Conservation (phyloP, 2,113 vertebrate species). For the Ibidorhyncha struthersii region DNA sequence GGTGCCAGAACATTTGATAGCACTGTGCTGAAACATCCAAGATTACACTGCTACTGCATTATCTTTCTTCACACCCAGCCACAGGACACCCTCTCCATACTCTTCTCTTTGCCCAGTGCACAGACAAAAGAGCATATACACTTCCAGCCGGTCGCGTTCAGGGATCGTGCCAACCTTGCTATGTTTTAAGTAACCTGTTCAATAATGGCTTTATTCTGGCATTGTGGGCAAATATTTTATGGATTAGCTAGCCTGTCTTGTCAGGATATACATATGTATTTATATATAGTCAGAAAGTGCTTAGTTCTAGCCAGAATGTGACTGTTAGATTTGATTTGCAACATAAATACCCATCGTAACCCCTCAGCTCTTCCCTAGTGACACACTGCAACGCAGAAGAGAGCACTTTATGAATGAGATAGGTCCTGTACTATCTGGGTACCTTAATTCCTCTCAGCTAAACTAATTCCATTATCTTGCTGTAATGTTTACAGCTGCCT, state of each 20-base stretch:
- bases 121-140: neutral
- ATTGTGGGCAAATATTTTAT: constrained; percentile 30
- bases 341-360: neutral
- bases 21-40: neutral
- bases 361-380: neutral
- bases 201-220: constrained; percentile 31
- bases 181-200: constrained; percentile 41
- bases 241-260: constrained; percentile 33
- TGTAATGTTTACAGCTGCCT: constrained; percentile 48
- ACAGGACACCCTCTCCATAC: neutral
- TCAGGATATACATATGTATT: constrained; percentile 3
- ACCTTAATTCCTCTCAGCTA: constrained; percentile 35
- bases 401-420: constrained; percentile 52
- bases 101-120: neutral
- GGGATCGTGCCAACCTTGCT: constrained; percentile 21
- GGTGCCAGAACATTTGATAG: neutral
- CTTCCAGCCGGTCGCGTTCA: neutral
- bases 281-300: constrained; percentile 11
- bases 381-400: neutral
- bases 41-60: neutral
- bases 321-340: constrained; percentile 42
- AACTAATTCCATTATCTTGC: constrained; percentile 57
- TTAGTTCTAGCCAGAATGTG: constrained; percentile 36
- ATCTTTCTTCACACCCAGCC: neutral
- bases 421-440: neutral